Percentiles rank a stretch among this genome's conserved stretches.
Evolutionary conservation across 2,113 vertebrate species (phyloP).

Genomic region (Miniopterus natalensis): DNA sequence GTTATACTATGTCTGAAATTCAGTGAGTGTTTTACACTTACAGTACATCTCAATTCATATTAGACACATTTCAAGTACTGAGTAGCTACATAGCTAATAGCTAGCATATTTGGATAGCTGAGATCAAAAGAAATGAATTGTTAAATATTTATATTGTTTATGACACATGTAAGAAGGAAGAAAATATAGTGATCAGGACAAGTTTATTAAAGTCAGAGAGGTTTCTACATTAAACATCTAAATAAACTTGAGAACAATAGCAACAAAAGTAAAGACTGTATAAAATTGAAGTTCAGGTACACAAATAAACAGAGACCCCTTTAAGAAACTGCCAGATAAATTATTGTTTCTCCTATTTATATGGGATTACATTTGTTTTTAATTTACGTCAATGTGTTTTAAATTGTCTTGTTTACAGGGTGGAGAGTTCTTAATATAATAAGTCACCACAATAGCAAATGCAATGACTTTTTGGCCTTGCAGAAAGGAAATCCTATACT

Average conservation of each 20-base stretch:
- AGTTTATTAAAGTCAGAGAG: constrained; percentile 22
- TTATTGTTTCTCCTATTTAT: constrained; percentile 43
- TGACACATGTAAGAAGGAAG: constrained; percentile 9
- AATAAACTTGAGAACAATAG: constrained; percentile 27
- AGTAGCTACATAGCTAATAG: not conserved
- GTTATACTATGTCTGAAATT: constrained; percentile 12
- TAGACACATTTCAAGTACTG: not conserved
- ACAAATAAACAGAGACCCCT: constrained; percentile 48
- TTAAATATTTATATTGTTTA: constrained; percentile 26
- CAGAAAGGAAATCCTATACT: constrained; percentile 75
- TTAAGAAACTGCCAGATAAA: constrained; percentile 56
- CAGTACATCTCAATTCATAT: not conserved
- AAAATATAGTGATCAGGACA: not conserved
- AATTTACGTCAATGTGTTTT: constrained; percentile 67
- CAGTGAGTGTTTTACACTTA: not conserved
- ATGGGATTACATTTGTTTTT: constrained; percentile 58
- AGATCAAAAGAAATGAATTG: not conserved
- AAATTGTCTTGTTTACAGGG: constrained; percentile 74
- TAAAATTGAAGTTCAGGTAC: constrained; percentile 56
- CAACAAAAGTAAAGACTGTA: not conserved
- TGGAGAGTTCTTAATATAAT: constrained; percentile 58
- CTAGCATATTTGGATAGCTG: not conserved
- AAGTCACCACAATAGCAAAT: constrained; percentile 64
- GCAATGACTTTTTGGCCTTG: constrained; percentile 61
- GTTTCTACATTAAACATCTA: not conserved